Evolutionary conservation across 2,888 invertebrate genomes (phyloP).

Genomic region (Erebia palarica): DNA sequence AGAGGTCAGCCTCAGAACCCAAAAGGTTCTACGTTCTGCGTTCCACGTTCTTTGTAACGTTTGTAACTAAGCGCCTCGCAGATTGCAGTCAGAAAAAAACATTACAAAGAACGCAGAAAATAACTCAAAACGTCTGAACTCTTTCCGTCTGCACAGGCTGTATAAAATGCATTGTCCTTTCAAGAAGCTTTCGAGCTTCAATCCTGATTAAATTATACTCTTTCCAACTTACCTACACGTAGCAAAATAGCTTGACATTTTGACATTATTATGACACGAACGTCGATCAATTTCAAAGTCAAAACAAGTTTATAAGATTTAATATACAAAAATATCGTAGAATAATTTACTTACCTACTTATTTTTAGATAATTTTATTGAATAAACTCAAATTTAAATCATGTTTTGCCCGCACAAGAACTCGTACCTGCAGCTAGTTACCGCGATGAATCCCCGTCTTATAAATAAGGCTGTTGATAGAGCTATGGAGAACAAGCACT

Average conservation of each 20-base stretch:
- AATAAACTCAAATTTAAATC: conserved; percentile 34
- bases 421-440: conserved; percentile 69
- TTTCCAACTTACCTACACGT: not conserved
- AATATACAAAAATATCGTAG: conserved; percentile 15
- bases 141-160: no score
- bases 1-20: no score
- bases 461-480: conserved; percentile 68
- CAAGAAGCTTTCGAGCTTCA: no score
- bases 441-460: conserved; percentile 64
- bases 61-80: no score
- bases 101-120: no score
- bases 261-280: not conserved
- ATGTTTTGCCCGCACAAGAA: conserved; percentile 74
- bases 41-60: no score
- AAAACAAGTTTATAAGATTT: conserved; percentile 5
- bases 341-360: conserved; percentile 2
- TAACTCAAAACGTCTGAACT: no score
- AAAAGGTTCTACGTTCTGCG: no score
- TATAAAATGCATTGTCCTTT: not conserved
- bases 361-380: conserved; percentile 5
- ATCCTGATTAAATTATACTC: not conserved
- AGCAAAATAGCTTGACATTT: not conserved
- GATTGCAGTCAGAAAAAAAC: no score
- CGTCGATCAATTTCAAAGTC: not conserved
- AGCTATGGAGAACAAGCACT: conserved; percentile 56